Percentiles rank a stretch among this genome's conserved stretches.
These are phyloP conservation scores for Habropoda laboriosa DNA, from an alignment of 1,140 invertebrate genomes.

Conservation along the genomic window DNA sequence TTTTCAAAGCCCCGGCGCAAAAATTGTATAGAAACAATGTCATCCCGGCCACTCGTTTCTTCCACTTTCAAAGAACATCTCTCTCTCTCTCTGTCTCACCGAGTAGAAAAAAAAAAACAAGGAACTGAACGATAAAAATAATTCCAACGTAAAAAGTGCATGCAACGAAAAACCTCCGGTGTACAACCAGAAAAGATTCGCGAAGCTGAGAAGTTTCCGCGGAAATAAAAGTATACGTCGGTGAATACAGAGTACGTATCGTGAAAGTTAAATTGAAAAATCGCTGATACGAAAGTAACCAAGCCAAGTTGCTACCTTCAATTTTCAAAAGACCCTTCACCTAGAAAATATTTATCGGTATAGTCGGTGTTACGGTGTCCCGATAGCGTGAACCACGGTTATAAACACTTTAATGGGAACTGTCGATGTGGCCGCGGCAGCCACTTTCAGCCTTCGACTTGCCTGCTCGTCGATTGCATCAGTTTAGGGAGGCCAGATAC, in stretches of 20 bases:
- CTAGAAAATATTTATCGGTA: conserved; percentile 27
- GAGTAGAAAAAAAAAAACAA: no score
- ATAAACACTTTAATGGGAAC: conserved; percentile 30
- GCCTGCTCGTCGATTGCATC: conserved; percentile 11
- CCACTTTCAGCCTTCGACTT: conserved; percentile 38
- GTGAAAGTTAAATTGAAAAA: conserved; percentile 14
- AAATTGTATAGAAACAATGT: no score
- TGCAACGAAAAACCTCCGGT: no score
- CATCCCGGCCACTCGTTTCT: no score
- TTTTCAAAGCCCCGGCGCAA: no score
- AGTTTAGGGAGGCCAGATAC: not conserved
- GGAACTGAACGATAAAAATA: no score
- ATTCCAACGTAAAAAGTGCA: no score
- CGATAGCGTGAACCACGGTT: conserved; percentile 44
- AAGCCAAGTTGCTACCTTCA: not conserved
- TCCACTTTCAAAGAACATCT: no score
- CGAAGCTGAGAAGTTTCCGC: not conserved
- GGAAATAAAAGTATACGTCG: not conserved
- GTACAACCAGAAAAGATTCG: no score
- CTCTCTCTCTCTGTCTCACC: no score
- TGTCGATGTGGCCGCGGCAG: conserved; percentile 4
- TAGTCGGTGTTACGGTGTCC: not conserved
- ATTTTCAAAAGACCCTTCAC: not conserved
- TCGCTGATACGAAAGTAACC: not conserved
- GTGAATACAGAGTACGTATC: not conserved